Conservation (phyloP, 2,888 invertebrate genomes). For the Loripinus fragilis region DNA sequence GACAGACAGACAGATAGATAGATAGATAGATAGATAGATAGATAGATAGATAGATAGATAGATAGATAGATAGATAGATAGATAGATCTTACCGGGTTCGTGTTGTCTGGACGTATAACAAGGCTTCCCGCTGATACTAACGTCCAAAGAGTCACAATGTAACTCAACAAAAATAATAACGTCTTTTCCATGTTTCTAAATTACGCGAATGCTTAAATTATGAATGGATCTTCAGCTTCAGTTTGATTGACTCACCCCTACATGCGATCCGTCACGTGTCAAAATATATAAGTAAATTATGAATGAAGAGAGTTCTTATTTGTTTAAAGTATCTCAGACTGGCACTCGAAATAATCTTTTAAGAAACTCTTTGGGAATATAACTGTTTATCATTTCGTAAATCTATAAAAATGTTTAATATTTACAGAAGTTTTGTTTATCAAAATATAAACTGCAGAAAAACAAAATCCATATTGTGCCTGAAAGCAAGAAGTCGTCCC, state of each 20-base stretch:
- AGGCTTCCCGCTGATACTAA: not conserved
- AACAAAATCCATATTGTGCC: not conserved
- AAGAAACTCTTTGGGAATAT: no score
- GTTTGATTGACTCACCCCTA: no score
- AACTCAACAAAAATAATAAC: not conserved
- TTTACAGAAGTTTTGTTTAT: not conserved
- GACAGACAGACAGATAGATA: not conserved
- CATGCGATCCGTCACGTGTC: no score
- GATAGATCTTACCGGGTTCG: conserved; percentile 3
- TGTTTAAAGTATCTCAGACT: no score
- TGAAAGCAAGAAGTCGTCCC: not conserved
- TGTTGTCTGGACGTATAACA: not conserved
- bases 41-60: not conserved
- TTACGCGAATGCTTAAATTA: no score
- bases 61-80: conserved; percentile 8
- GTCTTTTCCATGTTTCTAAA: not conserved
- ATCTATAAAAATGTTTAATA: no score
- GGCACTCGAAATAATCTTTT: no score
- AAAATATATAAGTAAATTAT: no score
- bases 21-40: not conserved
- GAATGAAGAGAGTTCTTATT: no score
- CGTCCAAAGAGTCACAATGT: not conserved
- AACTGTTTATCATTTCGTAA: no score
- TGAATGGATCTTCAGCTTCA: no score
- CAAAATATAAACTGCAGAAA: not conserved